Percentiles rank a stretch among this genome's conserved stretches.
phyloP scores from a whole-genome alignment of 1,140 invertebrate genomes.

The Apis laboriosa region DNA sequence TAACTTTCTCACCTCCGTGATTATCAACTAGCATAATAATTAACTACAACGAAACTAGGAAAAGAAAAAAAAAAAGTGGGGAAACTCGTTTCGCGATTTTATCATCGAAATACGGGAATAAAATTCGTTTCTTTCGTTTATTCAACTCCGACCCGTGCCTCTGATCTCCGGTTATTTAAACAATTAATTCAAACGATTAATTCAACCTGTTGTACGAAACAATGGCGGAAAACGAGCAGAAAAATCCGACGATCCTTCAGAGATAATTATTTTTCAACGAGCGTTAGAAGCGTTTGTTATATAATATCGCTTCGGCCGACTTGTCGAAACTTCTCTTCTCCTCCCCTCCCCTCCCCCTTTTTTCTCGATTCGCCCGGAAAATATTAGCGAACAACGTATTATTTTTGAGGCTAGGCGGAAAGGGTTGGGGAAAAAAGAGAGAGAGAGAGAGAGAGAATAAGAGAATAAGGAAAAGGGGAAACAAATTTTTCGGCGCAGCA shows the following conservation, averaged over 20 bases:
- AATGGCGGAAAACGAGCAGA: neutral
- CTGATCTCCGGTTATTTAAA: constrained; percentile 8
- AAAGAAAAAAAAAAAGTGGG: too few species aligned
- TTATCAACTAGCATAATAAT: too few species aligned
- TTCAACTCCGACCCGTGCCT: neutral
- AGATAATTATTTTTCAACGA: constrained; percentile 45
- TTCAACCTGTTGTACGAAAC: neutral
- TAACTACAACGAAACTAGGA: too few species aligned
- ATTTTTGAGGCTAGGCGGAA: neutral
- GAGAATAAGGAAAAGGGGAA: neutral
- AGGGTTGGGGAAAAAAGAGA: neutral
- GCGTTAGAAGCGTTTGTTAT: constrained; percentile 32
- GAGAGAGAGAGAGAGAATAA: too few species aligned
- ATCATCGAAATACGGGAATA: neutral
- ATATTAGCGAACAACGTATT: constrained; percentile 47
- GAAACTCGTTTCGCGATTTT: too few species aligned
- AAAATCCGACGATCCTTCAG: neutral
- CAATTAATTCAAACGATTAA: constrained; percentile 16
- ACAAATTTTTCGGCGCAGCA: constrained; percentile 41
- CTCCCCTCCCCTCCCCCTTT: too few species aligned
- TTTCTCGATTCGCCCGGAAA: constrained; percentile 15
- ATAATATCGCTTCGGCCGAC: constrained; percentile 19
- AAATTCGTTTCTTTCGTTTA: constrained; percentile 11
- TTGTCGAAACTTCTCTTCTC: neutral
- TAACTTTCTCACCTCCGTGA: too few species aligned